These are phyloP conservation scores for Bergia puertoricense DNA, from an alignment of 92 coral and sea anemone species.

Conservation along the genomic window DNA sequence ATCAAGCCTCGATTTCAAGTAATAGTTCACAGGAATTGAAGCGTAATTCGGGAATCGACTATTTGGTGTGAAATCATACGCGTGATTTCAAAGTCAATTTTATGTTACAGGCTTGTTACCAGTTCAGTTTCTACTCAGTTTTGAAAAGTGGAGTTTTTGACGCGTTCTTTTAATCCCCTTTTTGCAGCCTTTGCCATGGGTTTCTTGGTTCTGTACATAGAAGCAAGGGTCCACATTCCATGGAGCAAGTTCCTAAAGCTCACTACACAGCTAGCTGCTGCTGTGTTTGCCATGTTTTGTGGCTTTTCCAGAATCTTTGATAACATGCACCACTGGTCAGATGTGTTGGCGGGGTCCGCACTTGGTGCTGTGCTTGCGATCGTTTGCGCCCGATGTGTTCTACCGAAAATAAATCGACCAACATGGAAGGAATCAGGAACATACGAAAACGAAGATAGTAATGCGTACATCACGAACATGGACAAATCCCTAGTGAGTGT, in stretches of 20 bases:
- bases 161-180: not conserved
- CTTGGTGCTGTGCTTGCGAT: slow-evolving; percentile 66
- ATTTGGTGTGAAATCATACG: no score
- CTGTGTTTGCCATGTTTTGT: slow-evolving; percentile 68
- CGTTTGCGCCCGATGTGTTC: slow-evolving; percentile 35
- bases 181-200: slow-evolving; percentile 73
- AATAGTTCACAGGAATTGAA: no score
- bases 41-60: no score
- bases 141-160: no score
- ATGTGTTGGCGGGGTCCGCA: slow-evolving; percentile 71
- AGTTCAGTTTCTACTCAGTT: no score
- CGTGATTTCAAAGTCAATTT: no score
- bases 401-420: not conserved
- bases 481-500: not conserved
- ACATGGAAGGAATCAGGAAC: not conserved
- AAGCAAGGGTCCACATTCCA: slow-evolving; percentile 52
- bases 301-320: slow-evolving; percentile 79
- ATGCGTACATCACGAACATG: not conserved
- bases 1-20: no score
- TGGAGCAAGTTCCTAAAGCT: slow-evolving; percentile 72
- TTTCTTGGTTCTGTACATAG: slow-evolving; percentile 62
- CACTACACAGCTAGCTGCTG: slow-evolving; percentile 54
- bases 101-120: no score
- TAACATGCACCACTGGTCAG: slow-evolving; percentile 89
- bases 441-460: not conserved